Base-by-base conservation (phyloP, 2,888 invertebrate genomes). In the Dastarcus helophoroides region DNA sequence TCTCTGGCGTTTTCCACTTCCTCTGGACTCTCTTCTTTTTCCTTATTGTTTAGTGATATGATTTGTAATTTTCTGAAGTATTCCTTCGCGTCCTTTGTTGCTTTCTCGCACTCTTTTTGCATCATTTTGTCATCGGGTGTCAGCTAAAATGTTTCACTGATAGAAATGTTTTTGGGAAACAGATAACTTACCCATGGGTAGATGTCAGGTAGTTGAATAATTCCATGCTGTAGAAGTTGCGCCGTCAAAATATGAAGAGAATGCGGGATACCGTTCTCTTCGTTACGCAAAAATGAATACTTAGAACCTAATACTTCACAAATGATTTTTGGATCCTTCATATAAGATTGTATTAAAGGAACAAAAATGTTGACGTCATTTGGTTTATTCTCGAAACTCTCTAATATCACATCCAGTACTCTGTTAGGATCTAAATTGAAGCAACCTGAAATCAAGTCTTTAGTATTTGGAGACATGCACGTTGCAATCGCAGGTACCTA, bases 371-470 rank as follows among this genome's bases (percentile, higher is more conserved):
- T 70, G 47, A 79, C 75, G 57, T 81, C 70, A 45, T 82, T 73
- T 1, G 84, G 79, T 32, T 84, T 75, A 42, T 81, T 79, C 58
- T 98, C 97, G 67, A 98, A 95, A 14, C 90, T 86, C 62, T 98
- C 97, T 47, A 99, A 66, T 45, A 99, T 84, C 39, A 97, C 79
- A 57, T 98, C 98, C 41, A 97, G 65, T 8, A 95, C 94, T 53
- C 97, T 71, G 62, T 98, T 98, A 3, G 98, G 98, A 64, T 99
- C 98, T 57, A 99, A 73, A 66, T 97, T 97, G 60, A 98, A 99
- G 61, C 94, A 95, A 52, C 98, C 95, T 89, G 58, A 25, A 67
- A n/a, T n/a, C n/a, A n/a, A n/a, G n/a, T n/a, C n/a, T n/a, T n/a
- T 16, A 58, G 24, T 63, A 64, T 33, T 30, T 22, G 31, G 8